phyloP scores from a whole-genome alignment of 2,113 vertebrate genomes.

The Psilopogon haemacephalus region DNA sequence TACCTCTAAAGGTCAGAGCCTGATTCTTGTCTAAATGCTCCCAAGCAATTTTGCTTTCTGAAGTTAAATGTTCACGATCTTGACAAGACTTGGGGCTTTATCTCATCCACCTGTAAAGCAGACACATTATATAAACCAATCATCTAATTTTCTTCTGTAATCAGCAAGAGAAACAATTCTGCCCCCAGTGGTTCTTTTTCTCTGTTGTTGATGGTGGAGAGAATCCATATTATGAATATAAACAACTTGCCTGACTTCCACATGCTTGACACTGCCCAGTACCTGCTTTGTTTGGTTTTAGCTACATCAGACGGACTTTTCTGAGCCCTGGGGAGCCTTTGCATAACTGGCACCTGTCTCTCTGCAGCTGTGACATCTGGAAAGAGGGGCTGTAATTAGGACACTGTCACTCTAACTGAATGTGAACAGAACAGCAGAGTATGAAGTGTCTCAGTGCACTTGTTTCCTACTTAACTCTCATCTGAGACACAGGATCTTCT shows the following conservation, averaged over 20 bases:
- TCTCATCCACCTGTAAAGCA: not conserved
- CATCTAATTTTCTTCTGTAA: not conserved
- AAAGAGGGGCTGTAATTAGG: not conserved
- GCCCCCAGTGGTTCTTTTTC: not conserved
- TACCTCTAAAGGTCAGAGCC: not conserved
- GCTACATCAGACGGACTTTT: not conserved
- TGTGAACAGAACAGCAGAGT: not conserved
- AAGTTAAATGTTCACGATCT: not conserved
- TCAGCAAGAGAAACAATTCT: not conserved
- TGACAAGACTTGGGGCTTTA: not conserved
- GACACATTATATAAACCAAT: not conserved
- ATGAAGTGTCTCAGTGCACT: not conserved
- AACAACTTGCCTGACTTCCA: not conserved
- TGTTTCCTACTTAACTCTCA: not conserved
- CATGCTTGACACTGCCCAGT: not conserved
- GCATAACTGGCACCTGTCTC: not conserved
- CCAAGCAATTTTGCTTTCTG: not conserved
- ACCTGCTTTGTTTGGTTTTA: not conserved
- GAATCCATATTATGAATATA: not conserved
- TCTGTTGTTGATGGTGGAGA: not conserved
- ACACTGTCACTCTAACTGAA: not conserved
- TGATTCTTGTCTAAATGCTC: not conserved
- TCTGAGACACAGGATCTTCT: not conserved
- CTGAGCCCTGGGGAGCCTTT: not conserved
- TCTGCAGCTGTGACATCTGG: not conserved